These are phyloP conservation scores for Chydorus sphaericus DNA, from an alignment of 2,888 invertebrate genomes.

Conservation along the genomic window DNA sequence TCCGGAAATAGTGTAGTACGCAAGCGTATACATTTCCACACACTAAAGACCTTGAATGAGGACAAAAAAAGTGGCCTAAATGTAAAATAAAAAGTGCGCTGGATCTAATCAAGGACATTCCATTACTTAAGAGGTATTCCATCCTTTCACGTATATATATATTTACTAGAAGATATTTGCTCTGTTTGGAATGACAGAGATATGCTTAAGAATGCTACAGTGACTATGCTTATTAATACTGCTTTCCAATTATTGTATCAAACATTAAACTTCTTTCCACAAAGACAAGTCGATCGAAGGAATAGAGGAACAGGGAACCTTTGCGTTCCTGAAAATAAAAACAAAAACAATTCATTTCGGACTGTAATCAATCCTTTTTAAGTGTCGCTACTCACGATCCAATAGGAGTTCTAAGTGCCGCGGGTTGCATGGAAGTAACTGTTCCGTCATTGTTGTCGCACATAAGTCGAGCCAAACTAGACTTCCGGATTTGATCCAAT, in stretches of 20 bases:
- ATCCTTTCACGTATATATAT: not conserved
- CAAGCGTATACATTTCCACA: too few species aligned
- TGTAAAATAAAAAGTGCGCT: not conserved
- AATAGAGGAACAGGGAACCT: not conserved
- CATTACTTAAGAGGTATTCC: not conserved
- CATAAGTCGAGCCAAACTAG: not conserved
- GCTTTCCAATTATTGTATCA: not conserved
- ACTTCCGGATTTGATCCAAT: not conserved
- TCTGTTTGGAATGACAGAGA: too few species aligned
- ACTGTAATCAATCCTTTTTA: not conserved
- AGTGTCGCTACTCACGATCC: not conserved
- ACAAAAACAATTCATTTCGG: not conserved
- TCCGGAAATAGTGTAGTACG: too few species aligned
- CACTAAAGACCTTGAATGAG: too few species aligned
- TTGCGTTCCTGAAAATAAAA: not conserved
- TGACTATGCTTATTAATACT: too few species aligned
- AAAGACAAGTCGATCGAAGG: not conserved
- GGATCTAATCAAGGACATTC: not conserved
- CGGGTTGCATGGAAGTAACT: not conserved
- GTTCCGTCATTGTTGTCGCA: constrained; percentile 2
- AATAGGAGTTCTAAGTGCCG: not conserved
- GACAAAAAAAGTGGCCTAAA: too few species aligned
- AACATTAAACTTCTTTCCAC: not conserved
- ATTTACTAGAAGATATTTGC: too few species aligned
- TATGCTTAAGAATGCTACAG: too few species aligned